Conservation (phyloP, 92 coral and sea anemone genomes). For the Paramuricea clavata region DNA sequence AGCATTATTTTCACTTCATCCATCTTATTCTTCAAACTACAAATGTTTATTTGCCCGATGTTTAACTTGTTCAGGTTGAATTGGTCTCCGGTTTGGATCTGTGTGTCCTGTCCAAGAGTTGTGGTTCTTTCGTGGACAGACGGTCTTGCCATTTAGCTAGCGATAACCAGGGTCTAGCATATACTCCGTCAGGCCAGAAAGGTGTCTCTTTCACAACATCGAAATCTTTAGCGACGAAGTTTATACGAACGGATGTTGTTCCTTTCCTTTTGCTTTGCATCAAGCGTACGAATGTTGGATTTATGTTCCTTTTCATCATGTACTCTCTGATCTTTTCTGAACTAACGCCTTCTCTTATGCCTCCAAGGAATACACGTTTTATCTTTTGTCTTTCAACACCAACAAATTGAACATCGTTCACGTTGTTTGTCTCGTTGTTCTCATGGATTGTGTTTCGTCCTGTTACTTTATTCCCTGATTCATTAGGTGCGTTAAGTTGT, state of each 20-base stretch:
- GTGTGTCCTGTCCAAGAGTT: neutral
- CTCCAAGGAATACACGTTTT: slow-evolving; percentile 5
- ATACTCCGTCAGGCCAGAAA: slow-evolving; percentile 14
- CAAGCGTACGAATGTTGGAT: neutral
- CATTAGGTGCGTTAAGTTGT: too few relatives aligned
- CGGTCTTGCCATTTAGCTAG: neutral
- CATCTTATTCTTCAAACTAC: too few relatives aligned
- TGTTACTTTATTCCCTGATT: too few relatives aligned
- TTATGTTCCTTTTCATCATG: neutral
- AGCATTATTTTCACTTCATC: too few relatives aligned
- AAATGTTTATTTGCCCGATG: neutral
- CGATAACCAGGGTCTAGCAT: slow-evolving; percentile 1
- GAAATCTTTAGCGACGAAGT: neutral
- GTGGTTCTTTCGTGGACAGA: neutral
- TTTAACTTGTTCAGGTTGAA: neutral
- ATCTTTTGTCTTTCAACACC: slow-evolving; percentile 18
- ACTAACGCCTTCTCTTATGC: too few relatives aligned
- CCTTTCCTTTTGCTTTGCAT: slow-evolving; percentile 17
- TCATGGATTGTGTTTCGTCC: too few relatives aligned
- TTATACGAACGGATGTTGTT: slow-evolving; percentile 3
- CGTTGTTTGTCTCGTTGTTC: too few relatives aligned
- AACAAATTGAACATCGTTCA: too few relatives aligned
- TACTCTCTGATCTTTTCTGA: neutral
- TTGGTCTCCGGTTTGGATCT: neutral
- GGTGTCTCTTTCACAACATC: neutral